These are phyloP conservation scores for Pheosia tremula DNA, from an alignment of 2,888 invertebrate species.

Conservation along the genomic window DNA sequence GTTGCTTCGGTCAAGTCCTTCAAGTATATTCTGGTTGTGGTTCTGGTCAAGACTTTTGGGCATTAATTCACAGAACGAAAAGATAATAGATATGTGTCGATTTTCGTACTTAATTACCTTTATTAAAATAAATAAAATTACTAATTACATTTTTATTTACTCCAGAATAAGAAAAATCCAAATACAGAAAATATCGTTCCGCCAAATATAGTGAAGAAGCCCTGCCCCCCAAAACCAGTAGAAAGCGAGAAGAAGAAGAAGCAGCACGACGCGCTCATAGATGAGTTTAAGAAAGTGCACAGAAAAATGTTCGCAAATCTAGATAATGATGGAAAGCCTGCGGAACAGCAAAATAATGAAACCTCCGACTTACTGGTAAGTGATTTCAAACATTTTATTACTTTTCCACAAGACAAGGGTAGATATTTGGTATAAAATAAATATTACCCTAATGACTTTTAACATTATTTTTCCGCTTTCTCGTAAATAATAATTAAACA, in stretches of 20 bases:
- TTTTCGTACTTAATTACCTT: no score
- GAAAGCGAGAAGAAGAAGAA: slow-evolving; percentile 87
- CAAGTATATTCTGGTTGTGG: no score
- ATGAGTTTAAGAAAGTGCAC: slow-evolving; percentile 95
- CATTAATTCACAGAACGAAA: no score
- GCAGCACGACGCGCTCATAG: slow-evolving; percentile 92
- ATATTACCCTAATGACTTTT: no score
- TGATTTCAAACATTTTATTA: slow-evolving; percentile 13
- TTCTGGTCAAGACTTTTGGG: no score
- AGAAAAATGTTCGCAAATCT: slow-evolving; percentile 91
- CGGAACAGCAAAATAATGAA: slow-evolving; percentile 18
- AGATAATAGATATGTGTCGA: no score
- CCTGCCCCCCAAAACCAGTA: slow-evolving; percentile 66
- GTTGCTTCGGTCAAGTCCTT: no score
- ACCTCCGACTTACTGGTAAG: slow-evolving; percentile 55
- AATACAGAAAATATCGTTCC: slow-evolving; percentile 49
- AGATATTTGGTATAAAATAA: no score
- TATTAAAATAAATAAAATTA: neutral
- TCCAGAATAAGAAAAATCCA: slow-evolving; percentile 66
- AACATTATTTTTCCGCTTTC: no score
- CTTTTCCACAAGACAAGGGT: no score
- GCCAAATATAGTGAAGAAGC: slow-evolving; percentile 59
- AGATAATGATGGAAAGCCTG: slow-evolving; percentile 45
- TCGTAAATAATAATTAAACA: no score
- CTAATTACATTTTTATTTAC: slow-evolving; percentile 4